Base-by-base conservation (phyloP, 2,888 invertebrate species). In the Himalopsyche anomala region DNA sequence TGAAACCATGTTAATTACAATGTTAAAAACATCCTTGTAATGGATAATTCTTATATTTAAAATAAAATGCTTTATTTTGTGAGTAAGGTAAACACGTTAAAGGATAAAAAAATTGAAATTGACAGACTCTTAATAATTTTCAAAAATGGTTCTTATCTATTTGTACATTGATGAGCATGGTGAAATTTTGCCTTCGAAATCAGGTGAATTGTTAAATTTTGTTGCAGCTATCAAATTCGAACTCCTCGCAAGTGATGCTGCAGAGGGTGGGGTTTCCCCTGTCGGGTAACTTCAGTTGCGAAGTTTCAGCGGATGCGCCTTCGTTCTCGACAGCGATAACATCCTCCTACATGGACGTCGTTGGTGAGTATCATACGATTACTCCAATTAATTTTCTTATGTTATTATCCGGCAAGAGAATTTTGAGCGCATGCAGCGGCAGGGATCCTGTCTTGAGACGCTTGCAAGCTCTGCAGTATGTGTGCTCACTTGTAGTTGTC, bases 261-360 rank as follows among this genome's bases (percentile, higher is more conserved):
- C 94, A 94, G 87, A 93, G 95, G 90, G 95, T 96, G 87, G 94
- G 95, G 90, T 95, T 95, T 89, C 94, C 93, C 38, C 92, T 95
- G 54, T 94, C 95, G 4, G 96, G 96, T 28, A 95, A 95, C 92
- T 95, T 95, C 91, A 95, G 94, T 91, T 96, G 96, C 89, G 96
- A 96, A 91, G 95, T 95, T 87, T 95, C 95, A 6, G 95, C 95
- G 69, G 95, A 95, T 90, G 94, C 95, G 3, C 95, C 95, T 9
- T 94, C 94, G 40, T 96, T 95, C 90, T 94, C 95, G 87, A 95
- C 95, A 0, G 94, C 94, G 84, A 94, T 94, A 86, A 95, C 94
- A 81, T 94, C 94, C 88, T 95, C 94, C 89, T 94, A 93, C 88
- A 94, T 96, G 93, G 95, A 95, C 89, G 96, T 96, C 90, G 95